These are phyloP conservation scores for Sebastes umbrosus DNA, from an alignment of 2,797 vertebrate species.

Conservation along the genomic window DNA sequence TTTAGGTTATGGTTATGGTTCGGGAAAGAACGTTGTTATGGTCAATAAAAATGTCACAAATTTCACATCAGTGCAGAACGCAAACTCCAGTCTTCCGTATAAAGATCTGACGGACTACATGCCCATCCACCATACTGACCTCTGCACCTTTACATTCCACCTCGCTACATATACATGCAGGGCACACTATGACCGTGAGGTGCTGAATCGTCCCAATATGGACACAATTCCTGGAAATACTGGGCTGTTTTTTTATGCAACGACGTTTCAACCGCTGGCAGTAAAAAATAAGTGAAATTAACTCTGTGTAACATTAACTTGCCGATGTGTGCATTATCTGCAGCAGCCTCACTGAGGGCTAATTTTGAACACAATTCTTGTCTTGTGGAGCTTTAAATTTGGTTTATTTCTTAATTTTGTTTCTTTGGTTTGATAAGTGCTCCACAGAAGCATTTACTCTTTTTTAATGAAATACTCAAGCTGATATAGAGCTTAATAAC, in stretches of 20 bases:
- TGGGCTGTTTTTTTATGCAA: not conserved
- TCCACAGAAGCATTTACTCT: not conserved
- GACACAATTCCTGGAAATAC: not conserved
- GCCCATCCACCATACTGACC: not conserved
- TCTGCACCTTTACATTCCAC: too few species aligned
- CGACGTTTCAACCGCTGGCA: not conserved
- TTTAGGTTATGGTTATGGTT: not conserved
- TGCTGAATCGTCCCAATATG: not conserved
- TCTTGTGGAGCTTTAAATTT: not conserved
- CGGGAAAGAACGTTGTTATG: not conserved
- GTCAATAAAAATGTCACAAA: not conserved
- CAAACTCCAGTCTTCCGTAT: not conserved
- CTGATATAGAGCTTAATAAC: constrained; percentile 10
- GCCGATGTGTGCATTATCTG: not conserved
- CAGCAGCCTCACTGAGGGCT: not conserved
- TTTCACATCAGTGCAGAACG: not conserved
- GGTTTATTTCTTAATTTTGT: not conserved
- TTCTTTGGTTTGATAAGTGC: constrained; percentile 1
- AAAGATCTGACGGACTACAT: not conserved
- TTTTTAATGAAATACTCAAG: not conserved
- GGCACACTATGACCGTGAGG: not conserved
- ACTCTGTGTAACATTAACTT: not conserved
- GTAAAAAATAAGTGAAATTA: not conserved
- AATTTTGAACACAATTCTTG: not conserved
- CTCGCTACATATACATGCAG: not conserved